Conservation (phyloP, 64 coral and sea anemone genomes). For the Stylophora pistillata region DNA sequence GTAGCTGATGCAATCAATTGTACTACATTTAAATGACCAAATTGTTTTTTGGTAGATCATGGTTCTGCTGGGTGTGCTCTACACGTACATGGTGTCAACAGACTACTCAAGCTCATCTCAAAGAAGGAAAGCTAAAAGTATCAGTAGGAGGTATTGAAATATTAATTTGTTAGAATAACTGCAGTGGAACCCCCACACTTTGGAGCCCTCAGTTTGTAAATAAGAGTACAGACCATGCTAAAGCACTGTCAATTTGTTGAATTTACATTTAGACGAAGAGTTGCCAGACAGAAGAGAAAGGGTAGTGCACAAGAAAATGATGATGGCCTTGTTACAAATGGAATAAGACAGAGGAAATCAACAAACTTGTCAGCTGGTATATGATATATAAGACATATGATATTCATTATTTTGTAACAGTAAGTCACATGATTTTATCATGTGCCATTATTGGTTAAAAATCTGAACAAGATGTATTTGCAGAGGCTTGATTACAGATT, state of each 20-base stretch:
- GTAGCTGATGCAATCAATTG: too few relatives aligned
- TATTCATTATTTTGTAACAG: not conserved
- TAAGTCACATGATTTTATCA: not conserved
- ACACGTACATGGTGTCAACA: constrained; percentile 93
- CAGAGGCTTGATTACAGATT: too few relatives aligned
- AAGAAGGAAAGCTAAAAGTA: constrained; percentile 74
- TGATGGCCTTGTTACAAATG: not conserved
- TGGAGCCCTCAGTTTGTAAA: too few relatives aligned
- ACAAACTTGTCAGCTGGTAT: not conserved
- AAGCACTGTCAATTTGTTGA: not conserved
- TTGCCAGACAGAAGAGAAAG: constrained; percentile 31
- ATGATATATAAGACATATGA: not conserved
- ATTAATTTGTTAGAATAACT: not conserved
- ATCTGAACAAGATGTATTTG: too few relatives aligned
- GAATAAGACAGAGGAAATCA: constrained; percentile 12
- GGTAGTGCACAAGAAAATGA: constrained; percentile 29
- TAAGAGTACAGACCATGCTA: too few relatives aligned
- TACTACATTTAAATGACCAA: too few relatives aligned
- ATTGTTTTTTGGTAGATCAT: constrained; percentile 54
- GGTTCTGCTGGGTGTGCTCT: constrained; percentile 86
- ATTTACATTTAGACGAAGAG: constrained; percentile 5
- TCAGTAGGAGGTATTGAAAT: constrained; percentile 54
- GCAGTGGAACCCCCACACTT: not conserved
- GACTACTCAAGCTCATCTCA: constrained; percentile 58
- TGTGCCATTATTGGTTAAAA: too few relatives aligned